These are phyloP conservation scores for Germaria angustata DNA, from an alignment of 2,888 invertebrate species.

Conservation along the genomic window DNA sequence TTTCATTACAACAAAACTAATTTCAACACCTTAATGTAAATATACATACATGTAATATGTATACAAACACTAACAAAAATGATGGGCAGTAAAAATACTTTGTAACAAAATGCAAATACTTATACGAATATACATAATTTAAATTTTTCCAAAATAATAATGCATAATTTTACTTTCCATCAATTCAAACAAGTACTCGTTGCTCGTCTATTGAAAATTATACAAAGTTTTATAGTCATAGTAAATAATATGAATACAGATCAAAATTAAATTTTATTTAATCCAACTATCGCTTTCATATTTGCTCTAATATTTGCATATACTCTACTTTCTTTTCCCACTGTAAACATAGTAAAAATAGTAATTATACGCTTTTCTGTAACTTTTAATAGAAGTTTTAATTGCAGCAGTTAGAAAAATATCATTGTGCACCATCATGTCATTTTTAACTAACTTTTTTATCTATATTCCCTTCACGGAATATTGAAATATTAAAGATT, in stretches of 20 bases:
- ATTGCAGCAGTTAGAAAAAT: slow-evolving; percentile 11
- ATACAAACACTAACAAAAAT: background rate
- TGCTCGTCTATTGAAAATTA: no score
- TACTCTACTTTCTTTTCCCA: background rate
- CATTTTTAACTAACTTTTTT: slow-evolving; percentile 70
- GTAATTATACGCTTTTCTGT: slow-evolving; percentile 21
- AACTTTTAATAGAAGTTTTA: slow-evolving; percentile 24
- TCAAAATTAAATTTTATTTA: no score
- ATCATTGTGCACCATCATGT: slow-evolving; percentile 69
- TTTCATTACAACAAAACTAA: background rate
- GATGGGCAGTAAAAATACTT: slow-evolving; percentile 38
- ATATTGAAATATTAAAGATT: slow-evolving; percentile 76
- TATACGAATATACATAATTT: no score
- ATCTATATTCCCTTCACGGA: slow-evolving; percentile 68
- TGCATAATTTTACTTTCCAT: slow-evolving; percentile 26
- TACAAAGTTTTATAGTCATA: no score
- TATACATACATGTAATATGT: background rate
- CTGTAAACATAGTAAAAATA: background rate
- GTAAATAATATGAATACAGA: background rate
- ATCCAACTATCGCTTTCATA: slow-evolving; percentile 52
- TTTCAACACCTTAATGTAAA: slow-evolving; percentile 27
- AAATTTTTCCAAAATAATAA: background rate
- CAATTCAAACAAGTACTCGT: slow-evolving; percentile 9
- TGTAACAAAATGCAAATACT: background rate
- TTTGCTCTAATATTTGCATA: slow-evolving; percentile 34